These are phyloP conservation scores for Salvelinus namaycush DNA, from an alignment of 2,113 vertebrate species.

Conservation along the genomic window DNA sequence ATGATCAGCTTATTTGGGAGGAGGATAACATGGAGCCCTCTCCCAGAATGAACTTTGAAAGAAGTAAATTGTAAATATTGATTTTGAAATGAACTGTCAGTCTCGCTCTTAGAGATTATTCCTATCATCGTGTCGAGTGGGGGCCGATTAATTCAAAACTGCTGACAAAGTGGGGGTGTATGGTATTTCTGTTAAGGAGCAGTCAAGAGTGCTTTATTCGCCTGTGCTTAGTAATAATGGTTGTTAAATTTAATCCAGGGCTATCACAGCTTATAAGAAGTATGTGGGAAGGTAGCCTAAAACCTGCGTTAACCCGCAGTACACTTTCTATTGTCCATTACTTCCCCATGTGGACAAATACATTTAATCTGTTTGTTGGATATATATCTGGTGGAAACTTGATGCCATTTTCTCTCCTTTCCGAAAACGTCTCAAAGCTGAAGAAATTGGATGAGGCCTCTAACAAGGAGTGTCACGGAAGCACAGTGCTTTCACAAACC, in stretches of 20 bases:
- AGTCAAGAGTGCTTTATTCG: slow-evolving; percentile 90
- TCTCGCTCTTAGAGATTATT: slow-evolving; percentile 92
- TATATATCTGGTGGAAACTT: slow-evolving; percentile 61
- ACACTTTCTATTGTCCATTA: slow-evolving; percentile 75
- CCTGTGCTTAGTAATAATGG: slow-evolving; percentile 82
- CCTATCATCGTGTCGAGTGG: slow-evolving; percentile 85
- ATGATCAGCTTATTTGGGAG: slow-evolving; percentile 99
- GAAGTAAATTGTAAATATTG: slow-evolving; percentile 99
- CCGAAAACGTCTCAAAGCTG: slow-evolving; percentile 36
- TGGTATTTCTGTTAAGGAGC: slow-evolving; percentile 86
- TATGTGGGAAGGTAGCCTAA: slow-evolving; percentile 79
- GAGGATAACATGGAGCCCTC: slow-evolving; percentile 94
- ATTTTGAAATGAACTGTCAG: slow-evolving; percentile 98
- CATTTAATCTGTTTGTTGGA: slow-evolving; percentile 72
- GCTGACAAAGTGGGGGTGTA: slow-evolving; percentile 88
- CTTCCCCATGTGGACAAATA: slow-evolving; percentile 80
- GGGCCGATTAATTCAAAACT: slow-evolving; percentile 88
- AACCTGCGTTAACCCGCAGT: slow-evolving; percentile 60
- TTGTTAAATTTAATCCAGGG: slow-evolving; percentile 89
- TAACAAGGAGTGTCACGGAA: slow-evolving; percentile 50
- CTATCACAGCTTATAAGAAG: slow-evolving; percentile 81
- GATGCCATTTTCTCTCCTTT: slow-evolving; percentile 48
- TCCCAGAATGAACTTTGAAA: slow-evolving; percentile 97
- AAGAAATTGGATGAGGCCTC: background rate
- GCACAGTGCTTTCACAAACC: background rate